These are phyloP conservation scores for Thymelicus acteon DNA, from an alignment of 2,888 invertebrate genomes.

Conservation along the genomic window DNA sequence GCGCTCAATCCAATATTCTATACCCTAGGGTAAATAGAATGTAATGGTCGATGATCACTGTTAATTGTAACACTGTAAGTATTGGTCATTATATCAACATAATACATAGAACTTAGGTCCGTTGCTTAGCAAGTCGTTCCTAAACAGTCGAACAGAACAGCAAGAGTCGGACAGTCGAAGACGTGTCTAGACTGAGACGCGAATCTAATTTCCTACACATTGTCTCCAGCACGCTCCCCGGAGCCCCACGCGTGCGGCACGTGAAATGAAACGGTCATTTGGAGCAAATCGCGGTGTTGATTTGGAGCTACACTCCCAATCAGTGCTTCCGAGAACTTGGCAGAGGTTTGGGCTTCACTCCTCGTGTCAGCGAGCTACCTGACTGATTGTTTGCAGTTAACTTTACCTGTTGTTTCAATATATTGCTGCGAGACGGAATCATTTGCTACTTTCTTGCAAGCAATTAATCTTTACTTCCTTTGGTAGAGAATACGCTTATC, in stretches of 20 bases:
- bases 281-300: not conserved
- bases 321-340: not conserved
- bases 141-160: too few relatives aligned
- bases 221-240: not conserved
- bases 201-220: slow-evolving; percentile 69
- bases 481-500: too few relatives aligned
- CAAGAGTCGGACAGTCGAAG: slow-evolving; percentile 59
- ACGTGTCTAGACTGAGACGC: slow-evolving; percentile 69
- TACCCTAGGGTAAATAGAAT: too few relatives aligned
- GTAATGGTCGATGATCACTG: too few relatives aligned
- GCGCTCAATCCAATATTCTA: too few relatives aligned
- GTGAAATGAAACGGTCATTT: not conserved
- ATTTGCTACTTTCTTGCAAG: too few relatives aligned
- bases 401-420: not conserved
- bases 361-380: not conserved
- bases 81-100: not conserved
- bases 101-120: slow-evolving; percentile 40
- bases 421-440: too few relatives aligned
- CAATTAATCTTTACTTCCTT: too few relatives aligned
- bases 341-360: not conserved
- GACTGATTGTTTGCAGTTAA: not conserved
- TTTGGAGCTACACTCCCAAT: slow-evolving; percentile 1
- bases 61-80: too few relatives aligned
- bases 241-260: not conserved
- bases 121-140: slow-evolving; percentile 39